Base-by-base conservation (phyloP, 1,140 invertebrate genomes). In the Drosophila punjabiensis region DNA sequence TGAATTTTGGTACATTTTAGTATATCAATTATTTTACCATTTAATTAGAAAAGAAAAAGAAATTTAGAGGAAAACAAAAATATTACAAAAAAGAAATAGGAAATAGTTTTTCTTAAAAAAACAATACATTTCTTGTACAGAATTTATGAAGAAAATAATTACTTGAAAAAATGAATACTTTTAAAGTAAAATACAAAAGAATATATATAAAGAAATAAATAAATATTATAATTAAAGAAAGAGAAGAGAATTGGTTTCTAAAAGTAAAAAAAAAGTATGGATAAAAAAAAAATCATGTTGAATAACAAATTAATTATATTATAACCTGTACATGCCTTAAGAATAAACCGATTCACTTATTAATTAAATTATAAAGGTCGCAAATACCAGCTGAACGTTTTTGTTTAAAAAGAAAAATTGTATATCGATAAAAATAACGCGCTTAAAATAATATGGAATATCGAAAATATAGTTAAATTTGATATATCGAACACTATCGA, bases 311-410 rank as follows among this genome's bases (percentile, higher is more conserved):
- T 20, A 4, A 20, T 13, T 32, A 32, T 30, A 18, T 5, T 30
- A n/a, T 11, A n/a, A 0, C 32, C 53, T 56, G 53, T 37, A 18
- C 32, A 56, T 56, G 53, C 53, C 53, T 56, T 56, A 56, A 37
- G 8, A 2, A 37, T 20, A 20, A 20, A 37, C 18, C 32, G 13
- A 37, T 20, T 20, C 20, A 8, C 53, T 56, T 56, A 55, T 10
- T 16, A 10, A 55, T 35, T 24, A 37, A 56, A 56, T 16, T 35
- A 24, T 13, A 56, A 14, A 56, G 11, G 18, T 24, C 1, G 2
- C 18, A 56, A 37, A 35, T 56, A 56, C 0, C 18, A 56, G 52
- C 18, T 55, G n/a, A 53, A 33, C 1, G 30, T 32, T 18, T 33
- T 7, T 32, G 5, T 32, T 5, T 6, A 13, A 6, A 11, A 13